Evolutionary conservation across 1,140 invertebrate genomes (phyloP), one percentile per base, ranked within the genome.

Genomic region (Calephelis virginiensis): DNA sequence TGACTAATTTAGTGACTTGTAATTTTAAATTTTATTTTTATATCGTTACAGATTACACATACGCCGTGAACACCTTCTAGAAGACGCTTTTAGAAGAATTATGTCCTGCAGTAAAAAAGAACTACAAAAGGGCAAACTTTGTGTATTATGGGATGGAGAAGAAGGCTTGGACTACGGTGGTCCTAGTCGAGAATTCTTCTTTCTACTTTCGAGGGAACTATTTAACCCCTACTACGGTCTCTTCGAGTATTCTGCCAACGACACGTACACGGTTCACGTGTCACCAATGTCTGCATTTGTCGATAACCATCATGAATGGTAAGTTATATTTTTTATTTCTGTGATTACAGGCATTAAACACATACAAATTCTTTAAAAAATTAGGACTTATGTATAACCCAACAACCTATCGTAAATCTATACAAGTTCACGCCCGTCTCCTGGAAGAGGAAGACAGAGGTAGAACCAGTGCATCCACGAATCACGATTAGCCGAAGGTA

Each of bases 151-250:
- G 93, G 96, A 97, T 83, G 97, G 97, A 53, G 98, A 99, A 89
- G 98, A 99, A 91, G 98, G 98, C 49, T 91, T 99, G 17, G 98
- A 99, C 92, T 99, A 99, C 86, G 98, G 98, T 49, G 98, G 98
- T 0, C 98, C 98, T 4, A 98, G 86, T 96, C 8, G 97, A 49
- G 98, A 99, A 92, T 99, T 99, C 91, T 99, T 99, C 93, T 99
- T 99, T 86, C 94, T 99, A 28, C 91, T 99, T 8, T 99, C 98
- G 0, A 93, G 98, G 53, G 97, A 99, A 90, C 93, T 99, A 1
- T 99, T 99, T 92, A 99, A 99, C 92, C 98, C 98, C 0, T 99
- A 99, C 87, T 99, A 99, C 81, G 98, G 98, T 5, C 93, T 99
- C 13, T 99, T 99, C 91, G 98, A 99, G 92, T 99, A 99, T 89